phyloP scores from a whole-genome alignment of 2,797 vertebrate genomes.

The Falco novaeseelandiae region DNA sequence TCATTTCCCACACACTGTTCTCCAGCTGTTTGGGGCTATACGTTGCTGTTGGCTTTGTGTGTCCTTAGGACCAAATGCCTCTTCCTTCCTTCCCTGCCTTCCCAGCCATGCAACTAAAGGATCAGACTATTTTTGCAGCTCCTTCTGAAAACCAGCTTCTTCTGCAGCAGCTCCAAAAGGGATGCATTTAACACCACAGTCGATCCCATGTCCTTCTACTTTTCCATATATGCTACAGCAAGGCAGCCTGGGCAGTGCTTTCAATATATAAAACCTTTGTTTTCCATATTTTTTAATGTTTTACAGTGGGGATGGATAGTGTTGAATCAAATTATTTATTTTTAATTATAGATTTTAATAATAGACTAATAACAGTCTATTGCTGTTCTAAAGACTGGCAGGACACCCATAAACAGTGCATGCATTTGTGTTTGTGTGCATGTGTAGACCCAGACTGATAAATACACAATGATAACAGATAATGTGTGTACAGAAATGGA shows the following conservation, averaged over 20 bases:
- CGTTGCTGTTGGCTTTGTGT: neutral
- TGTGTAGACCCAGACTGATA: neutral
- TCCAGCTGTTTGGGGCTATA: neutral
- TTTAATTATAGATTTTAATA: too few relatives aligned
- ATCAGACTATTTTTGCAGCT: neutral
- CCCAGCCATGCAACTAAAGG: rapidly evolving
- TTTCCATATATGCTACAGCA: neutral
- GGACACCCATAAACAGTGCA: too few relatives aligned
- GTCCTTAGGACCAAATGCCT: neutral
- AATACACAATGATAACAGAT: neutral
- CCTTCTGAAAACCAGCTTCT: neutral
- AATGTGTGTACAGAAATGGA: neutral
- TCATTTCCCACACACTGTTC: neutral
- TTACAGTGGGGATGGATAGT: neutral
- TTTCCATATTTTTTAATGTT: neutral
- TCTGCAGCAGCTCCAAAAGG: neutral
- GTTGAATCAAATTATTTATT: neutral
- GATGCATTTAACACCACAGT: neutral
- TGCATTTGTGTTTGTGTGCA: neutral
- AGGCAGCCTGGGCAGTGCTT: neutral
- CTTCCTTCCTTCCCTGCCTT: neutral
- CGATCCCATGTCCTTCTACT: neutral
- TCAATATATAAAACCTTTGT: neutral
- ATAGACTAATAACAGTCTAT: neutral
- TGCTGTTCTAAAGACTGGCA: neutral